Base-by-base conservation (phyloP, 1,140 invertebrate genomes). In the Grapholita molesta region DNA sequence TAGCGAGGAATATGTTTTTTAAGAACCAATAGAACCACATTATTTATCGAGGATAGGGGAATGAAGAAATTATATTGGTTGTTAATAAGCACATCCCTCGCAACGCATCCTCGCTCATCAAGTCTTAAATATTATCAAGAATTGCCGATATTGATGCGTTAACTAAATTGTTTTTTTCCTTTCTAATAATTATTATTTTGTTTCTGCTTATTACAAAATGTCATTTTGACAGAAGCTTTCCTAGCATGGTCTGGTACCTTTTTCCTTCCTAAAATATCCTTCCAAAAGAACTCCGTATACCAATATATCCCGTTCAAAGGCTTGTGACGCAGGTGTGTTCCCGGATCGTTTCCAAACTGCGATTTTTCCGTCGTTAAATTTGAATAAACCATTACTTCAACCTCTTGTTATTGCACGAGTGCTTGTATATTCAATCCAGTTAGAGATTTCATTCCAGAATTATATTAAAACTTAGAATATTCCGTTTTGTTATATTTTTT, bases 381-480 rank as follows among this genome's bases (percentile, higher is more conserved):
- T 89, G 80, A 89, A 87, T 89, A 87, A 84, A 75, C 79, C 78
- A 86, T 87, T 84, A 87, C 78, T 28, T 53, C 32, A 33, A 61
- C 33, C 64, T 69, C 67, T 69, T 68, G 23, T 57, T 61, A 69
- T 69, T 69, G 24, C 53, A 57, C 69, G 66, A 24, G 23, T 33
- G 64, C 28, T 69, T 70, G 32, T 32, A 35, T 66, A 35, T 66
- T 69, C 71, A 75, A 75, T 64, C 71, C 69, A 65, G 70, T 35
- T 48, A 48, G 15, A 21, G 18, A 15, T 6, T 48, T 48, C 42
- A 21, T 48, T 48, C 9, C 12, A n/a, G 6, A 48, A 8, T 18
- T 48, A 21, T 21, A 48, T 48, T 48, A 3, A 18, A 48, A 48
- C 42, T 48, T 2, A 7, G 42, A 7, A 48, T 18, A 48, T 48